Evolutionary conservation across 1,140 invertebrate genomes (phyloP), one percentile per base, ranked within the genome.

Genomic region (Neotoxoptera formosana): DNA sequence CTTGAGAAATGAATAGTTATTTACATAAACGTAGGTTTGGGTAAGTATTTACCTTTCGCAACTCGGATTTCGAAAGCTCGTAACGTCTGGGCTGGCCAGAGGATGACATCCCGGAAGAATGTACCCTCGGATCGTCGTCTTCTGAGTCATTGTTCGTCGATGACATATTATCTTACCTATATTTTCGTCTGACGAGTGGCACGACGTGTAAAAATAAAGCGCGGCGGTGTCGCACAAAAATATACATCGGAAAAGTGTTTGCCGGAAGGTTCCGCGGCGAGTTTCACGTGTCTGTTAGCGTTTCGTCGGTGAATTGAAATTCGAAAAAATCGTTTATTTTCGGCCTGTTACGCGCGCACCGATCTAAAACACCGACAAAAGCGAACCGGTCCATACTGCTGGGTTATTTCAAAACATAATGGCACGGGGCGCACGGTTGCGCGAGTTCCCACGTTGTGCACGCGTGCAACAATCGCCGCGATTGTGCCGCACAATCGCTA

Each of bases 111-210:
- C 76, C 91, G n/a, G 91, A 93, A 47, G 91, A 93, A 45, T 93
- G 91, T 1, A 93, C 91, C 91, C 91, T 84, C 6, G 91, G 76
- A 45, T 86, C 91, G 34, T 93, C 91, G 36, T 93, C 91, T 36
- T 93, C 91, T 7, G 91, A 93, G 21, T 93, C 91, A 51, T 93
- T 93, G 36, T 93, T 93, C 45, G 91, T 84, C 81, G 91, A 93
- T 48, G 91, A 93, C 91, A 93, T 91, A 25, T 48, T n/a, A 20
- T 53, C 20, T 87, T n/a, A 8, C 23, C 84, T 45, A 25, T 41
- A 20, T 41, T 83, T 83, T 51, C 30, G 45, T 88, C 17, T 45
- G 47, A 21, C 86, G 20, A 30, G 48, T 7, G 11, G 17, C 47
- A n/a, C 7, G 17, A n/a, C 17, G 0, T 21, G 20, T n/a, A 23